Conservation (phyloP, 2,797 vertebrate species). For the Lithobates sylvaticus region DNA sequence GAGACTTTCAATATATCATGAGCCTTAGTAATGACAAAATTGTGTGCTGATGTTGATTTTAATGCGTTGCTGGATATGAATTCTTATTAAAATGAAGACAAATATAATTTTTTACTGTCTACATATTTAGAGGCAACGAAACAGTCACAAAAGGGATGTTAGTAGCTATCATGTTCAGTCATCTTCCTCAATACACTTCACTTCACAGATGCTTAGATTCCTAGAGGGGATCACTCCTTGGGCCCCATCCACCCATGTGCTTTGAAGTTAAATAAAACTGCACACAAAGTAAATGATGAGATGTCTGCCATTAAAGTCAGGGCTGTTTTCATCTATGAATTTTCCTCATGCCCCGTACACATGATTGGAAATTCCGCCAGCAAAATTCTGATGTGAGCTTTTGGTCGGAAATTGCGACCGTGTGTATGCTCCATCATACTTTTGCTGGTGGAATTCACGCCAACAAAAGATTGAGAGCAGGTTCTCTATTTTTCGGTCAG, state of each 20-base stretch:
- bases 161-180: neutral
- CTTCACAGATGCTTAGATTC: neutral
- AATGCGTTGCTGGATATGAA: neutral
- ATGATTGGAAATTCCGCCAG: too few species aligned
- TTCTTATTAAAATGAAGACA: neutral
- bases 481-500: too few species aligned
- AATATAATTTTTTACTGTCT: neutral
- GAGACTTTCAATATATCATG: constrained; percentile 26
- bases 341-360: too few species aligned
- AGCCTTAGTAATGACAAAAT: constrained; percentile 16
- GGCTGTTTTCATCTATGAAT: too few species aligned
- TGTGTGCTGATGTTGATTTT: constrained; percentile 13
- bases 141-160: neutral
- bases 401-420: too few species aligned
- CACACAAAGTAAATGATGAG: neutral
- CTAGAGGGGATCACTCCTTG: neutral
- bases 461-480: too few species aligned
- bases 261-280: neutral
- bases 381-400: too few species aligned
- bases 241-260: neutral
- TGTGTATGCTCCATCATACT: too few species aligned
- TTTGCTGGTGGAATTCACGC: too few species aligned
- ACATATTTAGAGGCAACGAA: neutral
- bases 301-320: too few species aligned
- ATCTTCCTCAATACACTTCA: neutral